Conservation (phyloP, 2,113 vertebrate species). For the Castor canadensis region DNA sequence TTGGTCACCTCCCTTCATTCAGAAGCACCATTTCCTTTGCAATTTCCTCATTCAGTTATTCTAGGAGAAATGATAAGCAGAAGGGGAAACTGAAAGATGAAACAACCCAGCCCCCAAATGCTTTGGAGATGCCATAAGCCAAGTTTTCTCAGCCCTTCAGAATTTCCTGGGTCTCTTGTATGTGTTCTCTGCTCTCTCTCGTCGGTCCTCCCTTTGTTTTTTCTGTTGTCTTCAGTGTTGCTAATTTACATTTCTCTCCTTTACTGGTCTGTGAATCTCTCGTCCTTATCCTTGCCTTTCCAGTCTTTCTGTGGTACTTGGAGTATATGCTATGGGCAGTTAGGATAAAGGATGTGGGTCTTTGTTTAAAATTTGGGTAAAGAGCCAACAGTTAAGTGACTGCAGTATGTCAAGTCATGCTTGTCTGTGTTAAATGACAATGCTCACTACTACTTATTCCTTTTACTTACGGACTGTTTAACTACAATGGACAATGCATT, state of each 20-base stretch:
- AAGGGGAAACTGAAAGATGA: background rate
- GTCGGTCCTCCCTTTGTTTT: background rate
- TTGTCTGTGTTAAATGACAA: background rate
- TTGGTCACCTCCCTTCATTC: background rate
- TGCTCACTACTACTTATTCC: background rate
- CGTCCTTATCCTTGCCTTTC: background rate
- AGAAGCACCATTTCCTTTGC: background rate
- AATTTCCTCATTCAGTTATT: background rate
- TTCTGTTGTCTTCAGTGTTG: background rate
- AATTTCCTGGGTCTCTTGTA: background rate
- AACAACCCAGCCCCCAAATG: background rate
- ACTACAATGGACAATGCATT: background rate
- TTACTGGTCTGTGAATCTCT: background rate
- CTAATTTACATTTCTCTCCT: background rate
- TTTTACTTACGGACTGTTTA: background rate
- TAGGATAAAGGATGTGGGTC: background rate
- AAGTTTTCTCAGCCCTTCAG: background rate
- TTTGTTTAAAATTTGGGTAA: background rate
- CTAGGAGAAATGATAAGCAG: background rate
- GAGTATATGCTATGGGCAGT: too few relatives aligned
- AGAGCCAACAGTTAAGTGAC: background rate
- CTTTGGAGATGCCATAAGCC: background rate
- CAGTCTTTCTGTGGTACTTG: background rate
- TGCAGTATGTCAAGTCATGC: rapidly evolving
- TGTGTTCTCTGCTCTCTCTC: background rate